These are phyloP conservation scores for Zaprionus lachaisei DNA, from an alignment of 1,140 invertebrate species.

Conservation along the genomic window DNA sequence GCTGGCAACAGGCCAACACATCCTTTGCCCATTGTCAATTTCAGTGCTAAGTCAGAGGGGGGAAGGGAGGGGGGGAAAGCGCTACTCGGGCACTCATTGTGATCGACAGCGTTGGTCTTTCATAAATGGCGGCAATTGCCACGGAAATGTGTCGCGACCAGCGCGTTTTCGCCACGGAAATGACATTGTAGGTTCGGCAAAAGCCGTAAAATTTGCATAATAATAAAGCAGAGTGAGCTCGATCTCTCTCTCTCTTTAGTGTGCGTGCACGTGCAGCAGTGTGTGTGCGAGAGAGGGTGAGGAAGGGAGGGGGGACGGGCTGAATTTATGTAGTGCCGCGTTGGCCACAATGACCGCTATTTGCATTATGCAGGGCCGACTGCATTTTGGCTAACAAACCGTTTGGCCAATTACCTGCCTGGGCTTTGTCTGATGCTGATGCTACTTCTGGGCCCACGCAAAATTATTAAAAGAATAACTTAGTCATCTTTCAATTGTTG, in stretches of 20 bases:
- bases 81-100: constrained; percentile 47
- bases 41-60: constrained; percentile 7
- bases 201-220: constrained; percentile 69
- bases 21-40: constrained; percentile 57
- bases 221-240: constrained; percentile 61
- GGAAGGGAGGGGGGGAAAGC: not conserved
- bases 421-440: constrained; percentile 1
- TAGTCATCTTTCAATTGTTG: no score
- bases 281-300: not conserved
- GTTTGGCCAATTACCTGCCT: constrained; percentile 64
- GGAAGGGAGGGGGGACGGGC: not conserved
- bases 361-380: constrained; percentile 56
- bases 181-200: constrained; percentile 75
- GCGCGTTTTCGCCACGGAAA: constrained; percentile 72
- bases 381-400: constrained; percentile 45
- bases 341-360: constrained; percentile 35
- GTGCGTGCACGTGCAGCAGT: not conserved
- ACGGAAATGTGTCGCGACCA: constrained; percentile 63
- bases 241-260: not conserved
- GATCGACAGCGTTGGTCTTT: constrained; percentile 51
- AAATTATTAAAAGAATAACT: constrained; percentile 68
- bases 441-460: not conserved
- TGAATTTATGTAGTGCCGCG: constrained; percentile 27
- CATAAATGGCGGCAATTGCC: constrained; percentile 78
- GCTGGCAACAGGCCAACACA: not conserved